A percentile compares a stretch with the other conserved stretches of the same genome.
phyloP scores from a whole-genome alignment of 2,888 invertebrate genomes.

The Stenchaetothrips biformis region DNA sequence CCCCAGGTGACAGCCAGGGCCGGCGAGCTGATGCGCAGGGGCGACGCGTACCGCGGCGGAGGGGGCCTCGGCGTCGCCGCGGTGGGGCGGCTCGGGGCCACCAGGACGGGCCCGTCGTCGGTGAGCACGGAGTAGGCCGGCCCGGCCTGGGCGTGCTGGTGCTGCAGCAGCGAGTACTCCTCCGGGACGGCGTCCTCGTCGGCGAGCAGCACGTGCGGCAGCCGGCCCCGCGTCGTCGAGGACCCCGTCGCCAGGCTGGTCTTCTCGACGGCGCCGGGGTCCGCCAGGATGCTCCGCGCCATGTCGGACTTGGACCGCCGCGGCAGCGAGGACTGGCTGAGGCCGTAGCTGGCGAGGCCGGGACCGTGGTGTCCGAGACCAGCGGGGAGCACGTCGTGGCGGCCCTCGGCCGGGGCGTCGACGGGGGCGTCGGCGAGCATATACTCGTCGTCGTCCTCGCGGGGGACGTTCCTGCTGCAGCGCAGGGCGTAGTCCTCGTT shows the following conservation, averaged over 20 bases:
- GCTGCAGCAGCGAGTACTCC: slow-evolving; percentile 14
- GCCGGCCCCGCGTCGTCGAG: background rate
- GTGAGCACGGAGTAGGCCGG: slow-evolving; percentile 17
- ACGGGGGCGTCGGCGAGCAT: background rate
- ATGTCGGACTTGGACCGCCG: slow-evolving; percentile 11
- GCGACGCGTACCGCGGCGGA: background rate
- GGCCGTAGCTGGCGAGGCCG: background rate
- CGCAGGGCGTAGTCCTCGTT: slow-evolving; percentile 1
- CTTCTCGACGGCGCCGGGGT: background rate
- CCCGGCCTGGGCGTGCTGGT: background rate
- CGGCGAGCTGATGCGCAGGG: slow-evolving; percentile 1
- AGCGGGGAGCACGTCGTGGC: too few relatives aligned
- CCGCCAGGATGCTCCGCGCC: slow-evolving; percentile 21
- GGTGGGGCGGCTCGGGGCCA: background rate
- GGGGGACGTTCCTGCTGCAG: background rate
- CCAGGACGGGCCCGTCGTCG: background rate
- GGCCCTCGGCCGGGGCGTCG: background rate
- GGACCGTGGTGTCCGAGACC: background rate
- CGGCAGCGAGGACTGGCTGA: slow-evolving; percentile 2
- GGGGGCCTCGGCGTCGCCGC: background rate
- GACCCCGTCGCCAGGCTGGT: background rate
- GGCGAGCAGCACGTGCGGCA: slow-evolving; percentile 15
- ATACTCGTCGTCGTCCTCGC: background rate
- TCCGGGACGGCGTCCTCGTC: background rate
- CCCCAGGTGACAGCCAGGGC: background rate